Conservation (phyloP, 2,888 invertebrate genomes). For the Altica lythri region DNA sequence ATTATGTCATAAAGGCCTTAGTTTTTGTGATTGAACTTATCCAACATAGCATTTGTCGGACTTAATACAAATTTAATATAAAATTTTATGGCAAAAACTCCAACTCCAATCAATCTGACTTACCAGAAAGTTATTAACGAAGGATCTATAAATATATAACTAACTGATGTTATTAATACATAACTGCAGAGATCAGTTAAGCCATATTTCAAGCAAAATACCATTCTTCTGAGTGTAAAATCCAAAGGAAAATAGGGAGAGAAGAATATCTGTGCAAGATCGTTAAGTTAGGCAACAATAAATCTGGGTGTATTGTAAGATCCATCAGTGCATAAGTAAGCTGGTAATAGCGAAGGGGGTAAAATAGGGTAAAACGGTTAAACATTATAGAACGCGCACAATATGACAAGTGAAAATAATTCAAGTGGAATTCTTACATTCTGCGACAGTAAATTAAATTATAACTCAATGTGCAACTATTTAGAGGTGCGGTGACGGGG, state of each 20-base stretch:
- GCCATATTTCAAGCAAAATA: no score
- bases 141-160: no score
- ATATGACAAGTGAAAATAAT: slow-evolving; percentile 56
- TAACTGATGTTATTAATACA: no score
- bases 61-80: no score
- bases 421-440: slow-evolving; percentile 59
- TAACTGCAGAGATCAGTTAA: no score
- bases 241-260: slow-evolving; percentile 15
- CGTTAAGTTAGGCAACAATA: slow-evolving; percentile 50
- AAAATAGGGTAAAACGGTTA: slow-evolving; percentile 53
- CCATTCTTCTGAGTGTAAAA: slow-evolving; percentile 6
- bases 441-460: slow-evolving; percentile 47
- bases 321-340: slow-evolving; percentile 57
- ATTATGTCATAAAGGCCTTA: no score
- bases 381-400: slow-evolving; percentile 55
- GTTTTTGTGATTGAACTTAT: no score
- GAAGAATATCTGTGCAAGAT: slow-evolving; percentile 37
- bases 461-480: slow-evolving; percentile 41
- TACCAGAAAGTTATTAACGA: no score
- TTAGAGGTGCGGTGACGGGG: slow-evolving; percentile 26
- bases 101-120: no score
- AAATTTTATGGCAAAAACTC: no score
- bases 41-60: no score
- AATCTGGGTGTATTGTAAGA: slow-evolving; percentile 55
- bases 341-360: slow-evolving; percentile 52